Conservation (phyloP, 2,113 vertebrate species). For the Tauraco erythrolophus region DNA sequence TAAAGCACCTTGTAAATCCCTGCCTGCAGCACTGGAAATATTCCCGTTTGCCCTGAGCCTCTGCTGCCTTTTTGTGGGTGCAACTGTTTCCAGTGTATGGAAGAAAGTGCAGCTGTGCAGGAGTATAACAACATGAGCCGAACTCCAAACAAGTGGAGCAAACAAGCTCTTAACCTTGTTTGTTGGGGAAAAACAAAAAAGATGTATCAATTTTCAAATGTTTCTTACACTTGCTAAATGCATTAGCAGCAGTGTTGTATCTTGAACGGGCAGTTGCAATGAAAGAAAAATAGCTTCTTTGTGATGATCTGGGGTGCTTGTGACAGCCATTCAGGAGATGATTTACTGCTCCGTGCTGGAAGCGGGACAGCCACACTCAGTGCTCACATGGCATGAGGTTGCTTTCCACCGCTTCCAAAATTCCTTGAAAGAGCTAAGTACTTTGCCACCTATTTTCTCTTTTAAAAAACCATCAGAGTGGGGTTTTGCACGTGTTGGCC, state of each 20-base stretch:
- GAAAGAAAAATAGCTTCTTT: constrained; percentile 34
- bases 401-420: neutral
- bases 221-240: neutral
- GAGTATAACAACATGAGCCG: neutral
- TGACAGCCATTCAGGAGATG: constrained; percentile 18
- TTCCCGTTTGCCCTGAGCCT: neutral
- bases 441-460: constrained; percentile 9
- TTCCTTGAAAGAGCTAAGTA: constrained; percentile 40
- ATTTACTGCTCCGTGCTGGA: constrained; percentile 26
- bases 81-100: neutral
- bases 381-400: neutral
- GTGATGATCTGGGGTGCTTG: neutral
- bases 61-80: neutral
- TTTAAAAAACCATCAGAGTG: neutral
- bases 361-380: neutral
- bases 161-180: neutral
- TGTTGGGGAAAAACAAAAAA: neutral
- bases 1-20: neutral
- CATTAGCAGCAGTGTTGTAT: neutral
- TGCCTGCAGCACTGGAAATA: neutral
- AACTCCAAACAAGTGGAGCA: neutral
- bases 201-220: neutral
- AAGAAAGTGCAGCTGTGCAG: neutral
- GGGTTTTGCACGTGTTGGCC: neutral
- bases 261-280: fast-evolving